Base-by-base conservation (phyloP, 2,888 invertebrate genomes). In the Nebria salina region DNA sequence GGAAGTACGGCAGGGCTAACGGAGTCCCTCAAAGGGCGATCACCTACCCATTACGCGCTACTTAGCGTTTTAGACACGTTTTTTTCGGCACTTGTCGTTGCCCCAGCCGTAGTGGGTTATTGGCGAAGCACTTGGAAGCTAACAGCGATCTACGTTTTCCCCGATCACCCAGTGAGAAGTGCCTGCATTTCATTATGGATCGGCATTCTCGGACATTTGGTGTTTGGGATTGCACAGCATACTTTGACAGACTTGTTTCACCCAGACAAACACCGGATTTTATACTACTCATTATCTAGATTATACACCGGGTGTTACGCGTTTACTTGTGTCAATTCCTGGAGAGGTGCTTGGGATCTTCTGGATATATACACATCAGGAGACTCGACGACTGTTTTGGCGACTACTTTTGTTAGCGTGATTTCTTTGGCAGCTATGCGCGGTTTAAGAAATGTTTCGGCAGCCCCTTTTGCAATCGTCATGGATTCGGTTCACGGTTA, bases 81-180 rank as follows among this genome's bases (percentile, higher is more conserved):
- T 25, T 91, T 96, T 87, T 94, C 96, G 76, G 92, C 94, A 84
- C 86, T 92, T 11, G 90, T 96, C 64, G 93, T 96, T 20, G 94
- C 95, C 1, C 96, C 96, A 11, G 92, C 94, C 80, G 95, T 96
- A 75, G 95, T 97, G 81, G 92, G 94, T 83, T 96, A 96, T 88
- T 96, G 97, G 97, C 92, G 96, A 83, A 95, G 96, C 83, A 94
- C 95, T 73, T 97, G 96, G 96, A 92, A 92, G 72, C 91, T 96
- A 76, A 93, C 95, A 91, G 94, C 93, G 86, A 87, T 92, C 76
- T 93, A 95, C 87, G 91, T 96, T 81, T 92, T 93, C 84, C 94
- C 95, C 0, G 89, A 90, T 0, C 88, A 92, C 82, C 88, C 89
- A 5, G 89, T 92, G 4, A 85, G 90, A 72, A 95, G 95, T 85